Evolutionary conservation across 2,113 vertebrate species (phyloP).

Genomic region (Thermophis baileyi): DNA sequence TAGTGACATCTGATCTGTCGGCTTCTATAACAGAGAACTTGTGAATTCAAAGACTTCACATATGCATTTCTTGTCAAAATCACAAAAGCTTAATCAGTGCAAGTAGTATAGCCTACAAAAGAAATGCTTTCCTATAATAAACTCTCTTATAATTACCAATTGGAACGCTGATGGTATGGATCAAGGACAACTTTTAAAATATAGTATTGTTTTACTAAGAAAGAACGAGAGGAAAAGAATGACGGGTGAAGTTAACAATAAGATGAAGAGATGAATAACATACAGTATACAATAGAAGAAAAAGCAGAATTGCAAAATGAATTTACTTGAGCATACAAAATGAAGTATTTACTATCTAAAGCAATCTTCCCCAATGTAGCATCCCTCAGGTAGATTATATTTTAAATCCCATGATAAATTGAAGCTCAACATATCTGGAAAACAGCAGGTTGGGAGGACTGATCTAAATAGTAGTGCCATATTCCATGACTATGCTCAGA

Average conservation of each 20-base stretch:
- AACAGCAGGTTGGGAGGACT: not conserved
- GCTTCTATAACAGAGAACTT: conserved; percentile 25
- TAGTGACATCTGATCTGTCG: conserved; percentile 41
- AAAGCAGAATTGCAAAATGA: not conserved
- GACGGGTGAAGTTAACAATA: not conserved
- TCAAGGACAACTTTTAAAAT: not conserved
- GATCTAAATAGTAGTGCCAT: not conserved
- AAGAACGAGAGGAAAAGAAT: conserved; percentile 23
- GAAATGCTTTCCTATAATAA: conserved; percentile 39
- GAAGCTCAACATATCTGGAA: not conserved
- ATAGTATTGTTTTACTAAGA: not conserved
- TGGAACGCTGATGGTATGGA: conserved; percentile 1
- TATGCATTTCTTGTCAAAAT: conserved; percentile 21
- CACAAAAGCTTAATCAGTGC: conserved; percentile 36
- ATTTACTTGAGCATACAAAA: not conserved
- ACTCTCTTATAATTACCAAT: conserved; percentile 36
- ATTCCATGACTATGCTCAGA: not conserved
- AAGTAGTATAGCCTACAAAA: conserved; percentile 28
- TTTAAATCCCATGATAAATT: not conserved
- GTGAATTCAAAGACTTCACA: conserved; percentile 42
- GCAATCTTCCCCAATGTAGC: not conserved
- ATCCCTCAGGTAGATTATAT: not conserved
- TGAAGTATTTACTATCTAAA: not conserved
- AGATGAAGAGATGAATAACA: not conserved
- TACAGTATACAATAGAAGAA: too few relatives aligned